Conservation (phyloP, 2,113 vertebrate genomes). For the Numenius arquata region DNA sequence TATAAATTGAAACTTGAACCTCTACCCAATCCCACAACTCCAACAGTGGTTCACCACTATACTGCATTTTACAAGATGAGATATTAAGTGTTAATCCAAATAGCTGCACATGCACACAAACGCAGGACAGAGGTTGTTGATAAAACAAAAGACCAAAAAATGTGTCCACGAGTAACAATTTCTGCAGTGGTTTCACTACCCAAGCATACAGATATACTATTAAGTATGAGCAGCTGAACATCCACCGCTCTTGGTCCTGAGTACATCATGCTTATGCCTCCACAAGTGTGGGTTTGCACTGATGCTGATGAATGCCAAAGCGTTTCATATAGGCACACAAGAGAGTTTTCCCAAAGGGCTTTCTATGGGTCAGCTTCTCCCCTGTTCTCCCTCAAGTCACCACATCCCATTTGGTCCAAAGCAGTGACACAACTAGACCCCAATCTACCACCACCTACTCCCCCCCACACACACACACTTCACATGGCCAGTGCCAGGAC, state of each 20-base stretch:
- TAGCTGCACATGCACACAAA: neutral
- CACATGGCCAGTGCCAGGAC: rapidly evolving
- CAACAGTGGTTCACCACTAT: neutral
- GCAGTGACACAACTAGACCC: rapidly evolving
- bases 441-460: neutral
- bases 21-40: neutral
- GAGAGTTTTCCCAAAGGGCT: neutral
- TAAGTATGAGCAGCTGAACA: rapidly evolving
- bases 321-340: neutral
- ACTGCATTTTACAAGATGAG: neutral
- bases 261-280: neutral
- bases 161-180: neutral
- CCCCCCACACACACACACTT: no score
- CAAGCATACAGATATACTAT: rapidly evolving
- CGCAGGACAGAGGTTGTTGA: neutral
- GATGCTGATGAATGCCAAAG: neutral
- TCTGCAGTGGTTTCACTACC: neutral
- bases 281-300: neutral
- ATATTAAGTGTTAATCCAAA: neutral
- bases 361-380: neutral
- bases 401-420: neutral
- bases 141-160: neutral
- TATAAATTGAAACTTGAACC: neutral
- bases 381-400: neutral
- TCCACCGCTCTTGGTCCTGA: neutral